phyloP scores from a whole-genome alignment of 2,888 invertebrate genomes.

The Mesochorus sp. region DNA sequence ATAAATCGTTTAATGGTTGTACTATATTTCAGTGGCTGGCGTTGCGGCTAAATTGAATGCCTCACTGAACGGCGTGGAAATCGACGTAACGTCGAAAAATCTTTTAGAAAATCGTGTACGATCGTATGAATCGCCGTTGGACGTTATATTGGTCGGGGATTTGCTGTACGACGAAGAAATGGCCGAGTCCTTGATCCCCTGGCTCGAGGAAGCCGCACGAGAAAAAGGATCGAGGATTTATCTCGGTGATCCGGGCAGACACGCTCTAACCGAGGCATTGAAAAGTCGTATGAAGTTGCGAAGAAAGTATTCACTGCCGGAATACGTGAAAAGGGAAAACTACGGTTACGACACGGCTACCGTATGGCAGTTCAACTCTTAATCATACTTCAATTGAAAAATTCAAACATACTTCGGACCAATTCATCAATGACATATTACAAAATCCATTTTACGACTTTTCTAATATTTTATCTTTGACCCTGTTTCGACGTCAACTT shows the following conservation, averaged over 20 bases:
- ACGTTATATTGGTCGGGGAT: conserved; percentile 87
- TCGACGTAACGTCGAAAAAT: conserved; percentile 81
- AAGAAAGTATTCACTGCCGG: conserved; percentile 82
- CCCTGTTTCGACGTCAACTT: too few relatives aligned
- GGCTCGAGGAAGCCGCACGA: conserved; percentile 80
- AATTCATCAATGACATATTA: too few relatives aligned
- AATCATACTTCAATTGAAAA: too few relatives aligned
- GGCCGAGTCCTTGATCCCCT: conserved; percentile 83
- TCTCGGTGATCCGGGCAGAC: conserved; percentile 86
- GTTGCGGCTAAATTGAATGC: conserved; percentile 84
- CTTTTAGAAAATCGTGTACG: conserved; percentile 79
- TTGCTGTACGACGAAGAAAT: conserved; percentile 87
- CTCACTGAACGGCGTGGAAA: conserved; percentile 81
- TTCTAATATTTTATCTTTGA: too few relatives aligned
- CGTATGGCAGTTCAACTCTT: conserved; percentile 81
- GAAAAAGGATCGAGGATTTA: conserved; percentile 79
- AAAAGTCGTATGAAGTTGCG: conserved; percentile 77
- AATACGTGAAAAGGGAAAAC: conserved; percentile 83
- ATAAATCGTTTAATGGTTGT: neutral
- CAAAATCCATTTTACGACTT: too few relatives aligned
- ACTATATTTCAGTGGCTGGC: conserved; percentile 83
- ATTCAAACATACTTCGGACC: too few relatives aligned
- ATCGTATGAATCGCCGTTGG: conserved; percentile 77
- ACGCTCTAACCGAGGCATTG: conserved; percentile 82
- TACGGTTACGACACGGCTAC: conserved; percentile 83